These are phyloP conservation scores for Dipodomys spectabilis DNA, from an alignment of 2,113 vertebrate species.

Conservation along the genomic window DNA sequence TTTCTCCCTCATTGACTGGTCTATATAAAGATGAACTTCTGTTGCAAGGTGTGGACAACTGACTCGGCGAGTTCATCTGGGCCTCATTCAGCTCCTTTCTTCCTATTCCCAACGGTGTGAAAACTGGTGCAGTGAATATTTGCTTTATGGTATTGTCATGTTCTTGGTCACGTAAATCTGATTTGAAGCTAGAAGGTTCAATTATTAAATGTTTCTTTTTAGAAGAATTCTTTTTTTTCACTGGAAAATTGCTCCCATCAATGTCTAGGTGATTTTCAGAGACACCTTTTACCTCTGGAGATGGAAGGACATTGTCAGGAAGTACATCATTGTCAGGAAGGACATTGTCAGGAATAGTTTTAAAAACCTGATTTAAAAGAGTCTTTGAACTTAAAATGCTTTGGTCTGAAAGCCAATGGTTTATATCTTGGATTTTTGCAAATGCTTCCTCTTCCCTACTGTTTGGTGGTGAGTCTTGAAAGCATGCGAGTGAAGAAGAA, in stretches of 20 bases:
- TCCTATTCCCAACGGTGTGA: neutral
- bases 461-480: neutral
- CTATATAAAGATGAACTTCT: neutral
- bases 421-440: slow-evolving; percentile 57
- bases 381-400: slow-evolving; percentile 35
- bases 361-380: slow-evolving; percentile 51
- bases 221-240: slow-evolving; percentile 58
- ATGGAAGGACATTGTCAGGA: slow-evolving; percentile 29
- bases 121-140: slow-evolving; percentile 57
- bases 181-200: neutral
- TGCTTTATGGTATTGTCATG: slow-evolving; percentile 59
- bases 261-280: slow-evolving; percentile 10
- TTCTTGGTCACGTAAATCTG: neutral
- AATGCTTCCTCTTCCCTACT: neutral
- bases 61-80: neutral
- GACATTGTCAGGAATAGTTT: neutral
- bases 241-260: slow-evolving; percentile 32
- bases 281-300: slow-evolving; percentile 8
- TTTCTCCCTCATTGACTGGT: slow-evolving; percentile 1
- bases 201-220: slow-evolving; percentile 74
- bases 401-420: slow-evolving; percentile 31
- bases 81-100: neutral
- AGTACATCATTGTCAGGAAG: neutral
- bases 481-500: neutral
- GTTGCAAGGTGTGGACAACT: neutral